These are phyloP conservation scores for Procambarus virginalis DNA, from an alignment of 1,140 invertebrate genomes.

Conservation along the genomic window DNA sequence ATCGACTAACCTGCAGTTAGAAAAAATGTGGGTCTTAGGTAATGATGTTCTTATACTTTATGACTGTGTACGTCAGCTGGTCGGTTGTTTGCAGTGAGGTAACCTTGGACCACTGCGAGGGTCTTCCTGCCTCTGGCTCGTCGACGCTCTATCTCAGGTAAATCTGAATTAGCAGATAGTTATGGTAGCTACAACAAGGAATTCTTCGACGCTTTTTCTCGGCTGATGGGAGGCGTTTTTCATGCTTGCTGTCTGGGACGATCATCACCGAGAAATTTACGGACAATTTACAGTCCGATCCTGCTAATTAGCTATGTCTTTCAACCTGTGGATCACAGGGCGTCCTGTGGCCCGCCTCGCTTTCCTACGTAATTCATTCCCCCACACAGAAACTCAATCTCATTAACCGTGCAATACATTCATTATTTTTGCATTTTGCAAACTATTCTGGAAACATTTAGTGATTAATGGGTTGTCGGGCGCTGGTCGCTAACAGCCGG, in stretches of 20 bases:
- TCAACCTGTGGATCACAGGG: slow-evolving; percentile 1
- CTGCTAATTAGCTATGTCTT: background rate
- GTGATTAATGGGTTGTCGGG: background rate
- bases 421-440: background rate
- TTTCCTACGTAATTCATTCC: background rate
- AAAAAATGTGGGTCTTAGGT: too few species aligned
- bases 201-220: background rate
- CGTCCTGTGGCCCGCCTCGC: background rate
- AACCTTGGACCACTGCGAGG: too few species aligned
- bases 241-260: background rate
- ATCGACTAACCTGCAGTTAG: too few species aligned
- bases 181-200: background rate
- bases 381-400: background rate
- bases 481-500: too few species aligned
- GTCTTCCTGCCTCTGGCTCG: background rate
- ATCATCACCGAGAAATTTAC: background rate
- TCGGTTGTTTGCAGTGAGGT: too few species aligned
- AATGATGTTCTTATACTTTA: too few species aligned
- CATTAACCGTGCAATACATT: background rate
- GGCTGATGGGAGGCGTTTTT: background rate
- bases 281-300: background rate
- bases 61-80: too few species aligned
- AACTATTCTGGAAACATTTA: background rate
- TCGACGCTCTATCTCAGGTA: background rate
- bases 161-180: background rate